These are phyloP conservation scores for Azemiops feae DNA, from an alignment of 2,113 vertebrate genomes.

Conservation along the genomic window DNA sequence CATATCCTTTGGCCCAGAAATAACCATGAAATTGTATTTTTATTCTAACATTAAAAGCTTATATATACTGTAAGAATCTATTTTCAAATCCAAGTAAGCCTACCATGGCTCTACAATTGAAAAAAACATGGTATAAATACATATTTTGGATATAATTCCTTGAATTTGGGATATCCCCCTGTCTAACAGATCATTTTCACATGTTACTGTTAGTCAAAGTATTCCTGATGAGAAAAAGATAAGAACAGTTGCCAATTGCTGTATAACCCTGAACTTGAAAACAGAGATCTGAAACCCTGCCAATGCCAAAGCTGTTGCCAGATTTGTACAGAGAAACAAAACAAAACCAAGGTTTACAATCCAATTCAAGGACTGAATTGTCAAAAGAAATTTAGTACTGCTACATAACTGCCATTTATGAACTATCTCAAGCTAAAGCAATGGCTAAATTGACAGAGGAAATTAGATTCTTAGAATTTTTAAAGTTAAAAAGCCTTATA, in stretches of 20 bases:
- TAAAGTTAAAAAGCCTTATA: background rate
- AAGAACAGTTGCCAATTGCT: background rate
- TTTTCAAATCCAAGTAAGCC: background rate
- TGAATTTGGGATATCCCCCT: background rate
- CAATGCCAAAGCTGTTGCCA: slow-evolving; percentile 8
- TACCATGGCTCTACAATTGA: no score
- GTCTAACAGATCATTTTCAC: background rate
- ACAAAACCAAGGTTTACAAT: background rate
- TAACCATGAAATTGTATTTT: background rate
- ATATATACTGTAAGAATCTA: background rate
- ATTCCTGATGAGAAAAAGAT: background rate
- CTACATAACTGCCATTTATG: no score
- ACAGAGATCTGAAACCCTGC: accelerated
- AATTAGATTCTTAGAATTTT: background rate
- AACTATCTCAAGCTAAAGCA: background rate
- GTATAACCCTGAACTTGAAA: background rate
- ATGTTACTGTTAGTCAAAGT: background rate
- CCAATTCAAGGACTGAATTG: background rate
- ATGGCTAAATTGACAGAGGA: background rate
- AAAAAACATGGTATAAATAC: background rate
- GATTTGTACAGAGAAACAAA: slow-evolving; percentile 22
- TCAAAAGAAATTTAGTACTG: background rate
- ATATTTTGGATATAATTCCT: no score
- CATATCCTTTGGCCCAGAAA: background rate
- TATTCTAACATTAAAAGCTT: background rate